These are phyloP conservation scores for Geotrypetes seraphini DNA, from an alignment of 2,797 vertebrate genomes.

Conservation along the genomic window DNA sequence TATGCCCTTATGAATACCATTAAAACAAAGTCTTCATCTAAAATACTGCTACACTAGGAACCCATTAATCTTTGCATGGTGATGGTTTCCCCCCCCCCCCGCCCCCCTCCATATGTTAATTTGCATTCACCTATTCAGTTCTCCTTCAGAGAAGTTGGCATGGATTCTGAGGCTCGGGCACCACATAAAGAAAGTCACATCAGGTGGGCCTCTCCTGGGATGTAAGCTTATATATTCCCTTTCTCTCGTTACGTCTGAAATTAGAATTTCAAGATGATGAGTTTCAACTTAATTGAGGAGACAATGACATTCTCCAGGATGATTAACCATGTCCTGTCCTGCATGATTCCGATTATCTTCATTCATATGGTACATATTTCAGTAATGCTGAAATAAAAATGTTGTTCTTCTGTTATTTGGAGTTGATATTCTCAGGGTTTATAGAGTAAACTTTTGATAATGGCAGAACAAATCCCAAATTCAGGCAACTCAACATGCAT, in stretches of 20 bases:
- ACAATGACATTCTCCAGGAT: slow-evolving; percentile 28
- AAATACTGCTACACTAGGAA: slow-evolving; percentile 19
- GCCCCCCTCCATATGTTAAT: slow-evolving; percentile 34
- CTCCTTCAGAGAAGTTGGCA: slow-evolving; percentile 21
- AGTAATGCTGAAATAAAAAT: background rate
- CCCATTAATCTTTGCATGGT: slow-evolving; percentile 36
- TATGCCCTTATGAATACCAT: too few species aligned
- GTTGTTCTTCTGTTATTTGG: background rate
- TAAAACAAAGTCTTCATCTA: slow-evolving; percentile 20
- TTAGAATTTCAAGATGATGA: slow-evolving; percentile 23
- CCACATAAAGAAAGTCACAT: slow-evolving; percentile 18
- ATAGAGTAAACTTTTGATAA: too few species aligned
- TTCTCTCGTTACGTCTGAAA: slow-evolving; percentile 18
- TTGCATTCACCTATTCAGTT: slow-evolving; percentile 28
- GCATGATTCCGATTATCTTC: slow-evolving; percentile 11
- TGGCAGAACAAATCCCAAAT: too few species aligned
- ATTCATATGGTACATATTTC: slow-evolving; percentile 12
- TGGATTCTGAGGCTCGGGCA: slow-evolving; percentile 22
- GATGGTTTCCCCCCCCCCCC: slow-evolving; percentile 33
- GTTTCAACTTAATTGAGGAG: slow-evolving; percentile 11
- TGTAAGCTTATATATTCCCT: background rate
- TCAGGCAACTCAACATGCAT: too few species aligned
- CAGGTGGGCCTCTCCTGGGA: slow-evolving; percentile 16
- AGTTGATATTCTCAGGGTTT: too few species aligned
- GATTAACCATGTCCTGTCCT: slow-evolving; percentile 39